A percentile compares a stretch with the other conserved stretches of the same genome.
Evolutionary conservation across 2,888 invertebrate species (phyloP).

Genomic region (Coelogynopora nodosa): DNA sequence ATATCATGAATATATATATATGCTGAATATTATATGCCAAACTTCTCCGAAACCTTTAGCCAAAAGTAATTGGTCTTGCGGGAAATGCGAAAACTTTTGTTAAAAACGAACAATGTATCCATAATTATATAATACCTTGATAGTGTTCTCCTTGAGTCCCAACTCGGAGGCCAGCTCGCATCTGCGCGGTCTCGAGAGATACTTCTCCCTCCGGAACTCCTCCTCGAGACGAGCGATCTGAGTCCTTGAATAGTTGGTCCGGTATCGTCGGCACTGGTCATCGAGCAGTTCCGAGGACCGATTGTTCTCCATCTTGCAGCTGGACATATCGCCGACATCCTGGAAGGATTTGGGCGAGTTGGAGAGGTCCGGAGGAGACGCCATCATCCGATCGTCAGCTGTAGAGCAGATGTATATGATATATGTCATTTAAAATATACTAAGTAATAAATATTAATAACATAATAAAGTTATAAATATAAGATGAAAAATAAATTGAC

Average conservation of each 20-base stretch:
- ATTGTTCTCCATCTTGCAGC: not conserved
- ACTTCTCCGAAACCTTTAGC: too few relatives aligned
- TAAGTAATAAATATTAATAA: too few relatives aligned
- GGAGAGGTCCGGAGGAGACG: not conserved
- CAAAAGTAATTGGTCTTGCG: too few relatives aligned
- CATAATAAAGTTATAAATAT: too few relatives aligned
- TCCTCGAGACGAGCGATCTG: constrained; percentile 38
- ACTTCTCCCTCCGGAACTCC: constrained; percentile 38
- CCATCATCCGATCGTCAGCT: not conserved
- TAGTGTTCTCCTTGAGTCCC: constrained; percentile 37
- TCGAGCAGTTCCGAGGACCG: not conserved
- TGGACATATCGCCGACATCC: not conserved
- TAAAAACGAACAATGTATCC: too few relatives aligned
- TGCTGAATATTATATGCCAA: too few relatives aligned
- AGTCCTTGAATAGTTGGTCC: constrained; percentile 36
- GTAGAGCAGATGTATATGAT: not conserved
- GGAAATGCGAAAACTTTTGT: too few relatives aligned
- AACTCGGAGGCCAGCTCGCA: constrained; percentile 37
- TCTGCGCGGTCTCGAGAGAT: constrained; percentile 32
- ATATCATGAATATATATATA: too few relatives aligned
- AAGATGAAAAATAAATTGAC: too few relatives aligned
- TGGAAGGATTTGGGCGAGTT: constrained; percentile 13
- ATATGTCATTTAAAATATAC: too few relatives aligned
- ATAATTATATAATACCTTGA: constrained; percentile 39
- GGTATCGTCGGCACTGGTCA: constrained; percentile 34